Percentiles rank a stretch among this genome's conserved stretches.
Conservation (phyloP, 1,140 invertebrate genomes). For the Caenorhabditis remanei region DNA sequence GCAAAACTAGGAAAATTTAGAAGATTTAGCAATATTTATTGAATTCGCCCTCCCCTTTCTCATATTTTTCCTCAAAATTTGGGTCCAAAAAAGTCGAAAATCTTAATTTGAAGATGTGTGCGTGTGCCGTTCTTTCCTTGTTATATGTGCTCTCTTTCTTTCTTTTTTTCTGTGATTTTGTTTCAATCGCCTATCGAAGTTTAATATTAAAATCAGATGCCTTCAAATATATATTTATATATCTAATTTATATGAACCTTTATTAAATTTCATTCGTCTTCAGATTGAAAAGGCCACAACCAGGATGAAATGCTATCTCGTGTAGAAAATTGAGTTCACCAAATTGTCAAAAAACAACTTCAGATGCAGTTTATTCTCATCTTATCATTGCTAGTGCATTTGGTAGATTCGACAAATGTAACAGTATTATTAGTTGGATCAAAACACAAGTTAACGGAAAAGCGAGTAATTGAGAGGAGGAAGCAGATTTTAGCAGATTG, state of each 20-base stretch:
- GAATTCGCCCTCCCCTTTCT: background rate
- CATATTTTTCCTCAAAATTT: background rate
- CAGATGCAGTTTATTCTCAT: background rate
- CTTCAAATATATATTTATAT: background rate
- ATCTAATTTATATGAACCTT: background rate
- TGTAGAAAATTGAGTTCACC: background rate
- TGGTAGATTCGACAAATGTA: background rate
- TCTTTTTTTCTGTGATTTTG: slow-evolving; percentile 46
- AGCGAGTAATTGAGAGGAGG: slow-evolving; percentile 2
- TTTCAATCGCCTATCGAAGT: background rate
- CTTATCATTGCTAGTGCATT: background rate
- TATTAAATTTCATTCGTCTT: background rate
- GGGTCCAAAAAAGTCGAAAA: slow-evolving; percentile 6
- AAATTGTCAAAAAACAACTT: background rate
- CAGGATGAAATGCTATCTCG: background rate
- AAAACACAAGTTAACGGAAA: background rate
- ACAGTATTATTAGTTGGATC: slow-evolving; percentile 40
- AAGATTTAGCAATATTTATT: slow-evolving; percentile 16
- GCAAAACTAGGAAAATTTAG: slow-evolving; percentile 50
- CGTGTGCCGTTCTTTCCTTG: slow-evolving; percentile 51
- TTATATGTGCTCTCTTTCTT: slow-evolving; percentile 59
- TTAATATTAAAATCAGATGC: background rate
- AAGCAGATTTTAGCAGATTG: slow-evolving; percentile 16
- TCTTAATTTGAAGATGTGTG: slow-evolving; percentile 29
- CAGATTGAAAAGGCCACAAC: slow-evolving; percentile 8